A percentile compares a stretch with the other conserved stretches of the same genome.
Conservation (phyloP, 1,140 invertebrate genomes). For the Hyposmocoma kahamanoa region DNA sequence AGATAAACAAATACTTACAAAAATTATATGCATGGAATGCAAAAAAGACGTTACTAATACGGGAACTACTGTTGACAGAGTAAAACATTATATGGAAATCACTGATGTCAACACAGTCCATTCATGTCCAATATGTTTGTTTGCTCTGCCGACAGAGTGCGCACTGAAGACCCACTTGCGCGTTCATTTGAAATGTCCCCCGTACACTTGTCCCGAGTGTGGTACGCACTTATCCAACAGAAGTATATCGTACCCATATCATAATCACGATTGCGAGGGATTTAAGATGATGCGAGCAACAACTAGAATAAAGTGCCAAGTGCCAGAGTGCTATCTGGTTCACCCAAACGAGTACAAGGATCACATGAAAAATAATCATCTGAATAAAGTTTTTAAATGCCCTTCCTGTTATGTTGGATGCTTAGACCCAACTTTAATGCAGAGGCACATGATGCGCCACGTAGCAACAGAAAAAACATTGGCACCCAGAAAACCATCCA, state of each 20-base stretch:
- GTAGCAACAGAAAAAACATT: background rate
- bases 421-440: constrained; percentile 39
- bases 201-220: constrained; percentile 73
- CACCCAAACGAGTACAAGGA: constrained; percentile 54
- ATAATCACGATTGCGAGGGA: constrained; percentile 66
- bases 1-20: too few relatives aligned
- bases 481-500: constrained; percentile 4
- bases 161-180: constrained; percentile 62
- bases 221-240: constrained; percentile 49
- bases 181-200: constrained; percentile 59
- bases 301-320: constrained; percentile 54
- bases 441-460: constrained; percentile 35
- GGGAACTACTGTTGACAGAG: constrained; percentile 39
- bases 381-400: constrained; percentile 62
- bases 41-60: constrained; percentile 28
- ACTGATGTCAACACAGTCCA: constrained; percentile 32
- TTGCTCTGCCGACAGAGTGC: constrained; percentile 63
- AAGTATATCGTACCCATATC: constrained; percentile 40
- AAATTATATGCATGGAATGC: too few relatives aligned
- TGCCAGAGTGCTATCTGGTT: constrained; percentile 49
- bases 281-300: constrained; percentile 70
- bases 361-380: constrained; percentile 61
- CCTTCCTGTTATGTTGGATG: constrained; percentile 47
- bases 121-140: constrained; percentile 61
- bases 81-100: constrained; percentile 44